A percentile compares a stretch with the other conserved stretches of the same genome.
phyloP scores from a whole-genome alignment of 2,888 invertebrate genomes.

The Trachelus stipa region DNA sequence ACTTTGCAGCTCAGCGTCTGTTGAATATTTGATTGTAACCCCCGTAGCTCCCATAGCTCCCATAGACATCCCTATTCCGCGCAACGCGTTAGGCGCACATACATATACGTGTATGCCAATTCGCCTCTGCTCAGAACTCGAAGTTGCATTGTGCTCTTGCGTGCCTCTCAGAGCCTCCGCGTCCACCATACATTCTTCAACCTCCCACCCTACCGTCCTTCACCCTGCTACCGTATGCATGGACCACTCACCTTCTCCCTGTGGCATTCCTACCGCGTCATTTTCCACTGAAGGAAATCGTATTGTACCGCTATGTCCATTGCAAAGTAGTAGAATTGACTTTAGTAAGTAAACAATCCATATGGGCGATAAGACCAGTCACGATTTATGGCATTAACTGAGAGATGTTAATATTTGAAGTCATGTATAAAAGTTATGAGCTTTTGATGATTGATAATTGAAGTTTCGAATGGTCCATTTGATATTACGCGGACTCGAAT shows the following conservation, averaged over 20 bases:
- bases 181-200: not conserved
- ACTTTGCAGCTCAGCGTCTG: conserved; percentile 56
- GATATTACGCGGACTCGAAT: not conserved
- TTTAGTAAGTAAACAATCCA: not conserved
- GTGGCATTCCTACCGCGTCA: not conserved
- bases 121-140: not conserved
- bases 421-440: no score
- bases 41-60: conserved; percentile 8
- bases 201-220: not conserved
- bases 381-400: no score
- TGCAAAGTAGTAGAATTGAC: not conserved
- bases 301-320: not conserved
- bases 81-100: not conserved
- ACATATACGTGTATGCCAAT: not conserved
- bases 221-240: conserved; percentile 13
- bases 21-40: conserved; percentile 54
- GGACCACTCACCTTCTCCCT: conserved; percentile 8
- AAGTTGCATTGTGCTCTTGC: conserved; percentile 7
- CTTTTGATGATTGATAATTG: no score
- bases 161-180: not conserved
- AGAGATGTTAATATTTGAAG: no score
- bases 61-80: not conserved
- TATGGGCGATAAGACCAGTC: not conserved
- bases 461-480: no score
- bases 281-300: not conserved